Base-by-base conservation (phyloP, 2,888 invertebrate genomes). In the Pyrrhosoma nymphula region DNA sequence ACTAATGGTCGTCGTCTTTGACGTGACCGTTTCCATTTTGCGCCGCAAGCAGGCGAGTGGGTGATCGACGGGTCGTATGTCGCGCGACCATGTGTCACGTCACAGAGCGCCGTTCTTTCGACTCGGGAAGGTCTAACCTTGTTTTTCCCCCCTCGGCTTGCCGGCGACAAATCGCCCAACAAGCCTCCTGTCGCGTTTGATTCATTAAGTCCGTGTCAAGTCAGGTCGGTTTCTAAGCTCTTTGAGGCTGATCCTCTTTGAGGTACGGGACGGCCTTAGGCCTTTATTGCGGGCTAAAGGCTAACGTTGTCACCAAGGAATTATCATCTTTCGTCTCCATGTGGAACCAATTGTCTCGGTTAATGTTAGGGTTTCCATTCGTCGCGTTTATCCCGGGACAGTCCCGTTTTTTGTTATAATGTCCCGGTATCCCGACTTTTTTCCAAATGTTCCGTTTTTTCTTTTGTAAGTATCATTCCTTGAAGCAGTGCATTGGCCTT, bases 31-130 rank as follows among this genome's bases (percentile, higher is more conserved):
- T 82, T 26, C 35, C 35, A 35, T 82, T 35, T 82, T 16, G 16
- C 23, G 69, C 26, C 69, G 69, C 26, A 14, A n/a, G 82, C 35
- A 82, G 82, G 82, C 35, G 82, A 35, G 30, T 35, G 12, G 30
- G 82, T 82, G 82, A 35, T 82, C 35, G 82, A 82, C 82, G 35
- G 82, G 82, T 82, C 82, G 82, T 82, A 35, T 35, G 82, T 82
- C 82, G 35, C 35, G 69, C 35, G 69, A 14, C 69, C 26, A 69
- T 69, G 69, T n/a, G 69, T 69, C 69, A 69, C 26, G 69, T 69
- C 69, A 69, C 69, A 6, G n/a, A n/a, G 35, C 35, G 82, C 82
- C 26, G 82, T 35, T 69, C 69, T 69, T 35, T 82, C 82, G 30
- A 35, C 30, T 82, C 82, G 3, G 30, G 47, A 16, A 30, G 16